Base-by-base conservation (phyloP, 2,888 invertebrate species). In the Drosophila colorata region DNA sequence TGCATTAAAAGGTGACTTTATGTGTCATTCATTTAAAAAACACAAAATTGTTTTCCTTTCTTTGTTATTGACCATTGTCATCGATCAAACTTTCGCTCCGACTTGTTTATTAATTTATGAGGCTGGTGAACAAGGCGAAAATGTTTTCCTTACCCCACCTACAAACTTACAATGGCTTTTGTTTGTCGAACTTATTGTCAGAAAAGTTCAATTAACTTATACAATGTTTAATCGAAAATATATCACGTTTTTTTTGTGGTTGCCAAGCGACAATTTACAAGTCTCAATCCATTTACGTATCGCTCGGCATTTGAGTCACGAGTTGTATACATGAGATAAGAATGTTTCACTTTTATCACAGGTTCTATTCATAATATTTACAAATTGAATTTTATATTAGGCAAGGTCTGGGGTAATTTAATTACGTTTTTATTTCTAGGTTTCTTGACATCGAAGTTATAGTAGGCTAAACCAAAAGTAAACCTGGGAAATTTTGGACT, bases 41-140 rank as follows among this genome's bases (percentile, higher is more conserved):
- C 33, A 33, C 4, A 6, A 47, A 41, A 23, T 43, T 14, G 13
- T 14, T 52, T 59, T 51, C 33, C 38, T 20, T 49, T 31, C 37
- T 46, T 66, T 67, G 51, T 72, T 37, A 44, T 41, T 41, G 63
- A 64, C 20, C 18, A 14, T 38, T 41, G 59, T 11, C 52, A 74
- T 76, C 78, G 76, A 74, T 78, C 78, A 76, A 78, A 78, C 74
- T 51, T 76, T 66, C 23, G 28, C 41, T 40, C 20, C 18, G 16
- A 23, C 69, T 69, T 58, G 38, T 53, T 75, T 60, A 43, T 58
- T 66, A 53, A 71, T 47, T 53, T 56, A 43, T 49, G 44, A 40
- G 35, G 37, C 49, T 56, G 31, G 31, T 35, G 58, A 59, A 56
- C 23, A 55, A 40, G 14, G 53, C 20, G 18, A 59, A 71, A 49